Conservation (phyloP, 2,888 invertebrate genomes). For the Drosophila neoperkinsi region DNA sequence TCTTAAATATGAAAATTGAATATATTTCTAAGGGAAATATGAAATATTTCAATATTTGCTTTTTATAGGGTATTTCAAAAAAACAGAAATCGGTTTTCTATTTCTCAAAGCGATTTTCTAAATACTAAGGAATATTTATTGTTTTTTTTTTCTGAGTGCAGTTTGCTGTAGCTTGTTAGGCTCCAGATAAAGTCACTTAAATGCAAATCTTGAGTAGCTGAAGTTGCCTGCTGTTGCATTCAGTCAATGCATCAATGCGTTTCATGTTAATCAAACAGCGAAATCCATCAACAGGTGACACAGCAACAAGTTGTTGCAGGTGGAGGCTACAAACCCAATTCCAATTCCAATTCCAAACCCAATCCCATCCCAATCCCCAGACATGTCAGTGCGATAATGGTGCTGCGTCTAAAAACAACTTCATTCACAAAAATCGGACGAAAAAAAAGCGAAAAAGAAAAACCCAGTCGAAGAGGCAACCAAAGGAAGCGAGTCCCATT, state of each 20-base stretch:
- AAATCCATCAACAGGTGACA: constrained; percentile 81
- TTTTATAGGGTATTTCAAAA: not conserved
- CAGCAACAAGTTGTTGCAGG: constrained; percentile 54
- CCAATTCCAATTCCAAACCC: constrained; percentile 34
- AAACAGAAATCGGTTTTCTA: not conserved
- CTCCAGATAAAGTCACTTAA: constrained; percentile 64
- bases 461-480: constrained; percentile 23
- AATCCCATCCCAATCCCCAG: constrained; percentile 62
- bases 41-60: not conserved
- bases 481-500: constrained; percentile 77
- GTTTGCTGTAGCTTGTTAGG: constrained; percentile 20
- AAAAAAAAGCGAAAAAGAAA: constrained; percentile 37
- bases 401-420: constrained; percentile 75
- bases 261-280: constrained; percentile 80
- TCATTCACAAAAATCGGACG: constrained; percentile 81
- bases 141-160: constrained; percentile 2
- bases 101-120: not conserved
- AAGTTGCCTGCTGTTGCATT: constrained; percentile 25
- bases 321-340: constrained; percentile 34
- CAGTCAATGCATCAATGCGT: constrained; percentile 74
- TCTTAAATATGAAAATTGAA: not conserved
- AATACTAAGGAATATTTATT: not conserved
- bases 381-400: constrained; percentile 83
- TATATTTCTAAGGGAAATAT: not conserved
- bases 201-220: constrained; percentile 46